These are phyloP conservation scores for Galagoides demidoff DNA, from an alignment of 2,797 vertebrate species.

Conservation along the genomic window DNA sequence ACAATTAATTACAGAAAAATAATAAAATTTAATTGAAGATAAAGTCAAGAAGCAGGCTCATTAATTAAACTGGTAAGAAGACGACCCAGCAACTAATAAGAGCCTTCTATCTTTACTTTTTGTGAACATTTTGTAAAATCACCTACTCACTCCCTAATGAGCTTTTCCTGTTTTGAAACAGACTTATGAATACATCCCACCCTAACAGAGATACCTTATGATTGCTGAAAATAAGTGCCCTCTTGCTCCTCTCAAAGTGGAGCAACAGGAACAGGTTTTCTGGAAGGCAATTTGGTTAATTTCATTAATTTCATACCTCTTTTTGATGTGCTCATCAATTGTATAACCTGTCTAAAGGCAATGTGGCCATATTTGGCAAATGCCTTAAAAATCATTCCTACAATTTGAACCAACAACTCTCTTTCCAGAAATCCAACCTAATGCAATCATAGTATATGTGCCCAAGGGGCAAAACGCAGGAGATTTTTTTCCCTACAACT, in stretches of 20 bases:
- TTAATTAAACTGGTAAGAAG: neutral
- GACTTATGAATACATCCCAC: neutral
- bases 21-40: neutral
- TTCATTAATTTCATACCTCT: neutral
- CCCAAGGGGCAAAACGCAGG: neutral
- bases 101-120: neutral
- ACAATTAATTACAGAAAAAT: neutral
- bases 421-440: slow-evolving; percentile 10
- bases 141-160: neutral
- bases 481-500: neutral
- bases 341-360: neutral
- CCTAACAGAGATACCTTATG: neutral
- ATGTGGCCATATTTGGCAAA: neutral
- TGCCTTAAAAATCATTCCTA: neutral
- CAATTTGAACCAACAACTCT: neutral
- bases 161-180: neutral
- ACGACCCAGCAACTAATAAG: neutral
- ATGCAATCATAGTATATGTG: neutral
- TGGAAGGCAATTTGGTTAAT: neutral
- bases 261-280: neutral
- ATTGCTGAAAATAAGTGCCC: no score
- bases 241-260: neutral
- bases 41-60: neutral
- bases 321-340: neutral
- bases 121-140: neutral